phyloP scores from a whole-genome alignment of 2,888 invertebrate species.

The Eristalinus sepulchralis region DNA sequence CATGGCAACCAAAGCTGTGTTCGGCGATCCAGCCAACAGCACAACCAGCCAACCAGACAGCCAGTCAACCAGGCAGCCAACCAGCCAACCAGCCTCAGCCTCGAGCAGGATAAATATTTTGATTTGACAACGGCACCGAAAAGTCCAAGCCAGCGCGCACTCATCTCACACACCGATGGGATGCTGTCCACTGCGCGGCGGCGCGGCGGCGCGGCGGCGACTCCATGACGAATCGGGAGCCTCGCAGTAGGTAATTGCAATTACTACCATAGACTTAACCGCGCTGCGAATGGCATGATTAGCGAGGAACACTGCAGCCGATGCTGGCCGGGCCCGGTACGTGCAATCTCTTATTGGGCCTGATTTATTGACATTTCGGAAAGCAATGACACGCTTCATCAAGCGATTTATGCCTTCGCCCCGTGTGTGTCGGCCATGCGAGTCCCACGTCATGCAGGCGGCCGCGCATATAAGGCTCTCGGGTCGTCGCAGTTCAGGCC shows the following conservation, averaged over 20 bases:
- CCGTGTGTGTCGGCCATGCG: slow-evolving; percentile 26
- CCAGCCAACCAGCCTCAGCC: neutral
- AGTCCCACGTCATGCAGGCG: neutral
- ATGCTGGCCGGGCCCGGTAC: slow-evolving; percentile 10
- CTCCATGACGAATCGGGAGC: slow-evolving; percentile 62
- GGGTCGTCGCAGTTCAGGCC: slow-evolving; percentile 55
- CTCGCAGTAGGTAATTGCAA: slow-evolving; percentile 71
- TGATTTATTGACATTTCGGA: slow-evolving; percentile 71
- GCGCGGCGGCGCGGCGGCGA: too few relatives aligned
- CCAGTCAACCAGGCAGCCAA: neutral
- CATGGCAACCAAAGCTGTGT: slow-evolving; percentile 45
- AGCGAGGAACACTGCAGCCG: slow-evolving; percentile 24
- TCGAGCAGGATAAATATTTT: slow-evolving; percentile 68
- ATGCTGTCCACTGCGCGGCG: neutral
- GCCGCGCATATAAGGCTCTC: slow-evolving; percentile 34
- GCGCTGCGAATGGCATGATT: slow-evolving; percentile 65
- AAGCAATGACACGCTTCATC: slow-evolving; percentile 71
- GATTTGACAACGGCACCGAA: slow-evolving; percentile 60
- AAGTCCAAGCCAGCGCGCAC: slow-evolving; percentile 13
- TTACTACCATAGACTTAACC: slow-evolving; percentile 67
- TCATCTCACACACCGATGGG: neutral
- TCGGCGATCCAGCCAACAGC: slow-evolving; percentile 35
- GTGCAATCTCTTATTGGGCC: slow-evolving; percentile 68
- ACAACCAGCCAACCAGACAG: neutral
- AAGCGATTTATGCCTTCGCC: slow-evolving; percentile 51